phyloP scores from a whole-genome alignment of 2,797 vertebrate species.

The Dicrostonyx torquatus region DNA sequence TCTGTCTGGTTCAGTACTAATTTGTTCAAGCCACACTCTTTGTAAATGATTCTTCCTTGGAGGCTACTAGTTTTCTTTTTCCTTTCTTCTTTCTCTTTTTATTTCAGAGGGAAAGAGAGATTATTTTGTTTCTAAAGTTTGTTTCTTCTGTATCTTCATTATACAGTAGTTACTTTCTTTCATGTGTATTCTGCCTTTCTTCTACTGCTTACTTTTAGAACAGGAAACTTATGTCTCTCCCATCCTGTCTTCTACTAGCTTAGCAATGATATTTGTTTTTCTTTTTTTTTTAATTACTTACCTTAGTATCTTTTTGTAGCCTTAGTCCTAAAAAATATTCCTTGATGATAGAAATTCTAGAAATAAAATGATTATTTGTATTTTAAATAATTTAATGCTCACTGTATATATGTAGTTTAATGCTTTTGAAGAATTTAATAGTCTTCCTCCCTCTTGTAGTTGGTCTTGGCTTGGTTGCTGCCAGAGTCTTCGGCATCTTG shows the following conservation, averaged over 20 bases:
- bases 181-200: background rate
- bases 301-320: background rate
- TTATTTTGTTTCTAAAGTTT: background rate
- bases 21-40: background rate
- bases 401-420: background rate
- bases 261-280: background rate
- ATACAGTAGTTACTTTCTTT: background rate
- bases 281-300: background rate
- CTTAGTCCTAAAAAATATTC: background rate
- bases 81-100: background rate
- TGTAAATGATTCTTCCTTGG: background rate
- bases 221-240: background rate
- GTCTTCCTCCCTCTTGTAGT: slow-evolving; percentile 83
- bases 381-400: slow-evolving; percentile 32
- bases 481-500: slow-evolving; percentile 92
- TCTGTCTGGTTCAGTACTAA: background rate
- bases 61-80: background rate
- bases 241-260: background rate
- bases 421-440: slow-evolving; percentile 56
- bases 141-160: background rate
- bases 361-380: slow-evolving; percentile 20
- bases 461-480: slow-evolving; percentile 93
- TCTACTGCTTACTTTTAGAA: background rate
- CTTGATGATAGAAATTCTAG: background rate
- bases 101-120: background rate